Evolutionary conservation across 2,113 vertebrate species (phyloP), one percentile per base, ranked within the genome.

Genomic region (Perca schrenkii): DNA sequence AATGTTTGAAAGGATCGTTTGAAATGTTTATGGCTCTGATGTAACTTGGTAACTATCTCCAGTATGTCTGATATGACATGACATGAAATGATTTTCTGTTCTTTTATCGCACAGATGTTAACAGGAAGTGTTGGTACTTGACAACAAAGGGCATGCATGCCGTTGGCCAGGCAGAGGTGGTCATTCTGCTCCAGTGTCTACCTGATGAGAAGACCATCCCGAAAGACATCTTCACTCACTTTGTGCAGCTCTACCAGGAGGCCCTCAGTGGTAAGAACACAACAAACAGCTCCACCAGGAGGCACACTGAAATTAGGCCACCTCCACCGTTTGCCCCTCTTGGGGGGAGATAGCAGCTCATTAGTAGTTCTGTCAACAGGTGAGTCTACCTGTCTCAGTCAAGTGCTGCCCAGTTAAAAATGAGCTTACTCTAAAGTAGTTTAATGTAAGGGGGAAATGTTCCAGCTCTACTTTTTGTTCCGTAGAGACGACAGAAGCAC

Each of bases 81-180:
- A n/a, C n/a, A n/a, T n/a, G n/a, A n/a, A n/a, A n/a, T n/a, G n/a
- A n/a, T 63, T 62, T 70, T 3, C 47, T 66, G 3, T 57, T 31
- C 28, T 82, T 28, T 75, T 4, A 3, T 8, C 34, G 16, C 86
- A 14, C 93, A 99, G 98, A 99, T 86, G 98, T 99, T 74, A 99
- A 99, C 95, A 95, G 98, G 90, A 99, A 98, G 90, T 99, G 98
- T 91, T 99, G 98, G 98, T 99, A 97, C 77, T 95, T 99, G 90
- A 97, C 97, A 67, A 99, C 98, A 0, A 99, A 99, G 63, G 98
- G 98, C 80, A 99, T 99, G 98, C 98, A 99, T 54, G 98, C 98
- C 0, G 97, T 99, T 70, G 98, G 98, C 64, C 98, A 99, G 88
- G 96, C 98, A 0, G 98, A 99, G 95, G 96, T 99, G 43, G 96